These are phyloP conservation scores for Lichenostomus cassidix DNA, from an alignment of 2,113 vertebrate genomes.

Conservation along the genomic window DNA sequence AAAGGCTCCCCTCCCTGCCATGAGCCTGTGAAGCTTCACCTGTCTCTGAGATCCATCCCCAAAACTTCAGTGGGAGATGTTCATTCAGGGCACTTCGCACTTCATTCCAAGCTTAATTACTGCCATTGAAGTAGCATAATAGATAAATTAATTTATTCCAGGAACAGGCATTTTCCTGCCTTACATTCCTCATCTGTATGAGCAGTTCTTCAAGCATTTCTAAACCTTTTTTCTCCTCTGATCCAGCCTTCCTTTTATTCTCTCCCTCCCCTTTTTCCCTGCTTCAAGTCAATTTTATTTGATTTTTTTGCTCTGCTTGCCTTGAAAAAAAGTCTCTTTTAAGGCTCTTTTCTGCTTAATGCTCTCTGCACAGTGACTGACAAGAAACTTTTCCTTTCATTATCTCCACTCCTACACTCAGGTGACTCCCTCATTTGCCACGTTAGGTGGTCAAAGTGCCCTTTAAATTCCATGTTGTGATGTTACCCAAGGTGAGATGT, in stretches of 20 bases:
- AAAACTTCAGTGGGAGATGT: neutral
- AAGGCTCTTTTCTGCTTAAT: neutral
- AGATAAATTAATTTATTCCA: neutral
- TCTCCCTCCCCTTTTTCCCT: neutral
- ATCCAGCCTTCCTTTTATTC: neutral
- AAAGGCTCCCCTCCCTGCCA: neutral
- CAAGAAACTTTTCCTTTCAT: neutral
- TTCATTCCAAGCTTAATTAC: neutral
- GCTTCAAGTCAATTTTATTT: neutral
- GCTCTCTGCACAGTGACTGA: neutral
- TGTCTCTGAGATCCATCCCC: neutral
- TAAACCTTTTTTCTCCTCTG: neutral
- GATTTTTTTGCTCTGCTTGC: neutral
- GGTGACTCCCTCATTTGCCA: neutral
- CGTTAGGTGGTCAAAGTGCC: neutral
- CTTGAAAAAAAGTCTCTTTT: neutral
- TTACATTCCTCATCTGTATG: neutral
- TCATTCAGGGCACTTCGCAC: neutral
- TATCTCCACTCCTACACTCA: neutral
- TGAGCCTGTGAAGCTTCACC: fast-evolving
- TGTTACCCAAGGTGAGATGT: neutral
- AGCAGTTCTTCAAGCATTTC: neutral
- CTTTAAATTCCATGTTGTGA: neutral
- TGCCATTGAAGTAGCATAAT: neutral
- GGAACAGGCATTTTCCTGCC: neutral